Conservation (phyloP, 2,888 invertebrate species). For the Asteroscopus sphinx region DNA sequence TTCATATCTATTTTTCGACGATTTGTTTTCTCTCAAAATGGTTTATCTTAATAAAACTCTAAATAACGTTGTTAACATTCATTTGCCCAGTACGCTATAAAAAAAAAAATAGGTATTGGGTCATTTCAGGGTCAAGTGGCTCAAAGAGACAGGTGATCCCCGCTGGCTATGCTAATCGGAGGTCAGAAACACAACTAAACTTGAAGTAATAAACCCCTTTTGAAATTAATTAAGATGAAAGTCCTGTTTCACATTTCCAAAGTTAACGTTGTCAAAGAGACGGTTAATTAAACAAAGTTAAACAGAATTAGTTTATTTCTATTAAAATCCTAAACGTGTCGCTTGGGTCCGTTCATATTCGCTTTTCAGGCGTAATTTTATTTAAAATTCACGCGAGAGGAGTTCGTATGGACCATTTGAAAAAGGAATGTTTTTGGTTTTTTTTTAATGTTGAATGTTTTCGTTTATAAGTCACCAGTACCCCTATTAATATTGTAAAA, state of each 20-base stretch:
- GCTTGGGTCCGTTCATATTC: neutral
- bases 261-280: slow-evolving; percentile 71
- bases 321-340: slow-evolving; percentile 22
- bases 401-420: slow-evolving; percentile 4
- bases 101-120: neutral
- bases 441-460: neutral
- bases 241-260: slow-evolving; percentile 65
- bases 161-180: slow-evolving; percentile 35
- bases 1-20: too few species aligned
- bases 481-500: too few species aligned
- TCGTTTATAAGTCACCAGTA: too few species aligned
- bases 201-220: slow-evolving; percentile 63
- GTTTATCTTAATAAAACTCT: too few species aligned
- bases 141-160: slow-evolving; percentile 7
- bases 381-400: neutral
- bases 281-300: slow-evolving; percentile 72
- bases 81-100: too few species aligned
- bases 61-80: too few species aligned
- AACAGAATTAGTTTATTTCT: slow-evolving; percentile 61
- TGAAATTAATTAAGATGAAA: slow-evolving; percentile 69
- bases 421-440: neutral
- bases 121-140: slow-evolving; percentile 1
- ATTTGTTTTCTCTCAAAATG: too few species aligned
- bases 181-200: slow-evolving; percentile 49
- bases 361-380: slow-evolving; percentile 8